These are phyloP conservation scores for Ptilonorhynchus violaceus DNA, from an alignment of 2,113 vertebrate species.

Conservation along the genomic window DNA sequence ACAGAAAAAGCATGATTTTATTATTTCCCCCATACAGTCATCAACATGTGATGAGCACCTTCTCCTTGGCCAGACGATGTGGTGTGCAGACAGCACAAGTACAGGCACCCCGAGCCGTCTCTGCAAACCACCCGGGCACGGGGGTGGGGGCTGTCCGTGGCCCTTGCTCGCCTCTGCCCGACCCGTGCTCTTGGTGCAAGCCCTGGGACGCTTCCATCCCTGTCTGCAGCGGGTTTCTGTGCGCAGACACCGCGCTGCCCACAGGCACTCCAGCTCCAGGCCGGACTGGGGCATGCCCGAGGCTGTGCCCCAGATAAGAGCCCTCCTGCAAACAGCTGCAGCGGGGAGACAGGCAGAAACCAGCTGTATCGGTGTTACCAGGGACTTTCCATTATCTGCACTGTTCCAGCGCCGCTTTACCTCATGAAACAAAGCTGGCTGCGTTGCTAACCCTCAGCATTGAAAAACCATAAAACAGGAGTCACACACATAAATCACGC, in stretches of 20 bases:
- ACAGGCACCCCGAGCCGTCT: background rate
- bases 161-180: background rate
- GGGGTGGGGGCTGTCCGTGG: background rate
- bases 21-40: background rate
- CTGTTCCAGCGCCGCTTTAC: constrained; percentile 27
- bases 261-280: background rate
- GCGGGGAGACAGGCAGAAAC: background rate
- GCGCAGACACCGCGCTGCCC: background rate
- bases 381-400: constrained; percentile 59
- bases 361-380: constrained; percentile 5
- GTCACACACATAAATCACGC: constrained; percentile 23
- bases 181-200: accelerated
- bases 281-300: background rate
- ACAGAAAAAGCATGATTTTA: background rate
- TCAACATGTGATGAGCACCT: background rate
- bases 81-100: background rate
- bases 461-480: constrained; percentile 13
- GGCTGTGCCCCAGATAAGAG: background rate
- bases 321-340: constrained; percentile 3
- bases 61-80: background rate
- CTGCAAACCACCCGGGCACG: accelerated
- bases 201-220: background rate
- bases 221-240: background rate
- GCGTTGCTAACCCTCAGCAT: constrained; percentile 10
- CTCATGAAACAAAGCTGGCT: constrained; percentile 49